Evolutionary conservation across 1,140 invertebrate genomes (phyloP).

Genomic region (Solenopsis invicta): DNA sequence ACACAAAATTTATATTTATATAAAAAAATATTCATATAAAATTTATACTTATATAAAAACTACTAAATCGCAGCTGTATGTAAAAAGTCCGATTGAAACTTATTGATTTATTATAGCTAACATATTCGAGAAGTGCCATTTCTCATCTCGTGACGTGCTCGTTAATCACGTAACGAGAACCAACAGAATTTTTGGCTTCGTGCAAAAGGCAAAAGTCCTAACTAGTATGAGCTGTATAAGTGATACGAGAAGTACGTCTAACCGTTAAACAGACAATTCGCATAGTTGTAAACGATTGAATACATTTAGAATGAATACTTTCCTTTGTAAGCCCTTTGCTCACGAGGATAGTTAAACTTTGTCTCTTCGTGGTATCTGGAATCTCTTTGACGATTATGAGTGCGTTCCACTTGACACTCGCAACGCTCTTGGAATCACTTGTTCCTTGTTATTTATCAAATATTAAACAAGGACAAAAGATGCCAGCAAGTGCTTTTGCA

Average conservation of each 20-base stretch:
- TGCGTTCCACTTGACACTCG: too few species aligned
- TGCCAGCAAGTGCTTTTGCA: too few species aligned
- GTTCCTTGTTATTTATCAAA: too few species aligned
- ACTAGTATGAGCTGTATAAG: slow-evolving; percentile 19
- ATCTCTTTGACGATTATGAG: background rate
- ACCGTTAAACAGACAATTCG: background rate
- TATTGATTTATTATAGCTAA: background rate
- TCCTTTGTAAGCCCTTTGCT: background rate
- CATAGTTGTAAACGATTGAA: background rate
- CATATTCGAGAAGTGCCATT: background rate
- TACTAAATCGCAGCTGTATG: background rate
- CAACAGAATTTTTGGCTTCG: background rate
- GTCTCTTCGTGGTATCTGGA: background rate
- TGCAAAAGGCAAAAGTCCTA: background rate
- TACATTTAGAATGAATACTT: slow-evolving; percentile 25
- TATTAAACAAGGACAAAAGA: too few species aligned
- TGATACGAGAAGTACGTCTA: background rate
- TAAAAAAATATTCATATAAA: too few species aligned
- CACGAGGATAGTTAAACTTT: background rate
- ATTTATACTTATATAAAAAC: too few species aligned
- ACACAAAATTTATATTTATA: background rate
- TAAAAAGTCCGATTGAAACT: background rate
- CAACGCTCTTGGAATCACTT: too few species aligned
- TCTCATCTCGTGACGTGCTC: background rate
- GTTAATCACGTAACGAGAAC: background rate